Percentiles rank a stretch among this genome's conserved stretches.
Evolutionary conservation across 2,797 vertebrate genomes (phyloP).

Genomic region (Argyrosomus regius): DNA sequence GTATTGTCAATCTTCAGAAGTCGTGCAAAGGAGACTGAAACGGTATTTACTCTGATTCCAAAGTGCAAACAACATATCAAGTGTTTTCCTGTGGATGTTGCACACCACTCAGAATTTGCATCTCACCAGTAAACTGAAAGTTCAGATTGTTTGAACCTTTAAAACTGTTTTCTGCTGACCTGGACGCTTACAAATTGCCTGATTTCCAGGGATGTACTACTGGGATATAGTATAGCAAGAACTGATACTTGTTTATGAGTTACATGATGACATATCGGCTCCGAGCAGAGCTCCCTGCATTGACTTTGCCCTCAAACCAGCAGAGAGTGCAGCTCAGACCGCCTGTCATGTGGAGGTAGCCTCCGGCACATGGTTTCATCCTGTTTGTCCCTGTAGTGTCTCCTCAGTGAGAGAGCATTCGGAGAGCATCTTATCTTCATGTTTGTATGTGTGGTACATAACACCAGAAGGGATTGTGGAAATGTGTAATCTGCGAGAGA

Average conservation of each 20-base stretch:
- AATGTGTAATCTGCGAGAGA: slow-evolving; percentile 2
- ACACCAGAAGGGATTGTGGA: neutral
- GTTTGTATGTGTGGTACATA: neutral
- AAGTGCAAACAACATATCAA: neutral
- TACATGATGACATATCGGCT: neutral
- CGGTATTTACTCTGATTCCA: neutral
- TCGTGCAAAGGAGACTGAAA: neutral
- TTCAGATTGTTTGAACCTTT: neutral
- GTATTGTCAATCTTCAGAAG: neutral
- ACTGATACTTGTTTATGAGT: slow-evolving; percentile 3
- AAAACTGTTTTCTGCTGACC: neutral
- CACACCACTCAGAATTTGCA: neutral
- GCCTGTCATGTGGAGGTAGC: slow-evolving; percentile 25
- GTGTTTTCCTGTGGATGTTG: neutral
- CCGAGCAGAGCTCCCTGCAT: slow-evolving; percentile 6
- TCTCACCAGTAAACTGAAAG: neutral
- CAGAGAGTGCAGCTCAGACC: slow-evolving; percentile 20
- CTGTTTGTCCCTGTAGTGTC: slow-evolving; percentile 26
- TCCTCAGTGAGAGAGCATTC: slow-evolving; percentile 11
- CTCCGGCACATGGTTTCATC: slow-evolving; percentile 34
- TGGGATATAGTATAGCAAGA: neutral
- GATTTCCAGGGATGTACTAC: neutral
- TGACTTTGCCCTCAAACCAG: slow-evolving; percentile 8
- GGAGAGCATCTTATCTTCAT: neutral
- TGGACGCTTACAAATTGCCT: neutral